Evolutionary conservation across 2,113 vertebrate species (phyloP).

Genomic region (Lipophrys pholis): DNA sequence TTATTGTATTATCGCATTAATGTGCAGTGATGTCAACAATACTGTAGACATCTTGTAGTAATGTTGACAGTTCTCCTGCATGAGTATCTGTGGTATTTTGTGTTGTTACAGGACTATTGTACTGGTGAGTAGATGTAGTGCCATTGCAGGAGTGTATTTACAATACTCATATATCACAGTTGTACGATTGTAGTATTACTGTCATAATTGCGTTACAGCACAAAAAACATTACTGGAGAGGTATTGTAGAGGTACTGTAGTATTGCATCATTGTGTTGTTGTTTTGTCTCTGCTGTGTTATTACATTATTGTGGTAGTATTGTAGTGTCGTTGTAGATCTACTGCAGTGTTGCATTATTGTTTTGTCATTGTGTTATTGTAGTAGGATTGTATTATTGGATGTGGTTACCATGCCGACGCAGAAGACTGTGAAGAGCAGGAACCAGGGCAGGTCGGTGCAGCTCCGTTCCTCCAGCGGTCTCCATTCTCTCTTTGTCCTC

Average conservation of each 20-base stretch:
- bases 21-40: no score
- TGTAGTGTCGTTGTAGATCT: neutral
- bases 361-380: neutral
- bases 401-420: conserved; percentile 93
- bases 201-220: neutral
- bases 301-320: neutral
- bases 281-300: no score
- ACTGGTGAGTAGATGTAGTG: no score
- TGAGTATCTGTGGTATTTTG: no score
- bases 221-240: neutral
- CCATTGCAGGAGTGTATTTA: no score
- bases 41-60: no score
- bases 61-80: no score
- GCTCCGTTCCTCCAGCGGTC: conserved; percentile 95
- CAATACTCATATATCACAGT: neutral
- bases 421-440: conserved; percentile 93
- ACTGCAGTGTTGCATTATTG: neutral
- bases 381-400: neutral
- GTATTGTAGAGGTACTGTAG: no score
- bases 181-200: neutral
- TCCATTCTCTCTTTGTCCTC: conserved; percentile 98
- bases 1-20: no score
- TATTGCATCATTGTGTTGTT: no score
- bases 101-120: no score
- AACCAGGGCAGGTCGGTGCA: conserved; percentile 98